These are phyloP conservation scores for Chloroceryle amazona DNA, from an alignment of 2,797 vertebrate species.

Conservation along the genomic window DNA sequence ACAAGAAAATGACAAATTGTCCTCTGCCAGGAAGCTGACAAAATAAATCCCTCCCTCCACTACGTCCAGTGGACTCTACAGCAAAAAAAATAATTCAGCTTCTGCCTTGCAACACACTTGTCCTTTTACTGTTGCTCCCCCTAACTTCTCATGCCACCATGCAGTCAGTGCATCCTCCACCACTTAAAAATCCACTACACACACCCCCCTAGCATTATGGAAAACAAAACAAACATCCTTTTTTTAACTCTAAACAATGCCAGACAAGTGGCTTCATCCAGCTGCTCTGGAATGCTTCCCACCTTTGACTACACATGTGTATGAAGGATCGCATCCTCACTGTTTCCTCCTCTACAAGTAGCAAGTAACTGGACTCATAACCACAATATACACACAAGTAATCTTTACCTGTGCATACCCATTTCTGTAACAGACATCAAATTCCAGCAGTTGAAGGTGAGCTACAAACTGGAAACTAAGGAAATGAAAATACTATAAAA, in stretches of 20 bases:
- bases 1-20: conserved; percentile 52
- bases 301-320: neutral
- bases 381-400: neutral
- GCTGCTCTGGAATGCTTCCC: neutral
- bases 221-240: neutral
- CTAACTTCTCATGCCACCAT: neutral
- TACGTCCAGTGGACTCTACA: neutral
- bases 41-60: conserved; percentile 45
- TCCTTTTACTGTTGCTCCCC: neutral
- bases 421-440: neutral
- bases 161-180: neutral
- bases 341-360: neutral
- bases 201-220: neutral
- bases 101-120: neutral
- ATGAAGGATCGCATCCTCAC: neutral
- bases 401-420: neutral
- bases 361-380: neutral
- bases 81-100: conserved; percentile 20
- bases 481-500: neutral
- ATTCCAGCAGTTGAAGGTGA: neutral
- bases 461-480: neutral
- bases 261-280: neutral
- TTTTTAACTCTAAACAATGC: neutral
- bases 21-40: conserved; percentile 33
- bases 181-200: neutral